Base-by-base conservation (phyloP, 2,113 vertebrate genomes). In the Lophura nycthemera region DNA sequence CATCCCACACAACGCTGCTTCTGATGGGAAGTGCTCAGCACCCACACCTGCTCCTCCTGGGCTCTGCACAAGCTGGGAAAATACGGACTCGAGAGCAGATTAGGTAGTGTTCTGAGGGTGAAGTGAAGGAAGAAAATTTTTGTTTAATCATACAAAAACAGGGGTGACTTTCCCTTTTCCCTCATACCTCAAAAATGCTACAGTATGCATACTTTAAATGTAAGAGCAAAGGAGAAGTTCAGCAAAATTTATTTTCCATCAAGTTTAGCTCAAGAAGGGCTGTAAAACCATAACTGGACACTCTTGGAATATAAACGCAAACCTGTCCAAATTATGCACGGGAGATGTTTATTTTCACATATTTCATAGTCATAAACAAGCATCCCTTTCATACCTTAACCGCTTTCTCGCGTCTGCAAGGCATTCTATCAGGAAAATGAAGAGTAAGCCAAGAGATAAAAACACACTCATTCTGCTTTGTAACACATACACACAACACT, bases 21-120 rank as follows among this genome's bases (percentile, higher is more conserved):
- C 8, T 0, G 3, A 21, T 1, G 32, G 1, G 8, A 19, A 32
- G 24, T 0, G 20, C 7, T 47, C 45, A 7, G 66, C 25, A 8
- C 9, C 45, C 1, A 2, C 61, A 43, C 61, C 36, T 6, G 36
- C 52, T 27, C 25, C 24, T 27, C 52, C 43, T 4, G n/a, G n/a
- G 14, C 64, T 54, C 50, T 20, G 43, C 22, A 4, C 2, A 10
- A 16, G 1, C 56, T 8, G 45, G 66, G 13, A 66, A 54, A 34
- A 32, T 10, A 43, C 1, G 14, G 47, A 29, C 42, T 34, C 25
- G 4, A 10, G 16, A 64, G 36, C 32, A 25, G 64, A n/a, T 18
- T 10, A 15, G 2, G 59, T 13, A 36, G 21, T 17, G n/a, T n/a
- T 60, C 19, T 10, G 10, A 66, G 32, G 13, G 22, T 19, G 32